A percentile compares a stretch with the other conserved stretches of the same genome.
Conservation (phyloP, 2,113 vertebrate genomes). For the Lipotes vexillifer region DNA sequence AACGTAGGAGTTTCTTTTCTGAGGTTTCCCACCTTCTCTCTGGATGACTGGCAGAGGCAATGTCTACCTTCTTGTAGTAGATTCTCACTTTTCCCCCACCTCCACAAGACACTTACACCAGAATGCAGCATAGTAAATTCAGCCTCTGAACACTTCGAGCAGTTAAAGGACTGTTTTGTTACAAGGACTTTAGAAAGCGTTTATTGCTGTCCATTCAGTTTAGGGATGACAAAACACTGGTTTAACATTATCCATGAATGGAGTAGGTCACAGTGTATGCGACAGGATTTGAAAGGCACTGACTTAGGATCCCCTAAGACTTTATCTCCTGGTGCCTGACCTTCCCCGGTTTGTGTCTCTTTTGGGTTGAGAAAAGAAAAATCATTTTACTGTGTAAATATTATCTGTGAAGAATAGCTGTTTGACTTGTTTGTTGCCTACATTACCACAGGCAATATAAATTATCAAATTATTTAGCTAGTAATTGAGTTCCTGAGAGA, state of each 20-base stretch:
- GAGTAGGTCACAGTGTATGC: not conserved
- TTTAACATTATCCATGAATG: not conserved
- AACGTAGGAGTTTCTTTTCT: no score
- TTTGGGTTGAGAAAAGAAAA: not conserved
- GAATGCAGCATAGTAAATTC: not conserved
- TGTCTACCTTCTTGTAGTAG: not conserved
- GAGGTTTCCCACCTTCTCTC: not conserved
- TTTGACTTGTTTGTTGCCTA: not conserved
- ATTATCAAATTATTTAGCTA: not conserved
- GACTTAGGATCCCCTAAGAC: not conserved
- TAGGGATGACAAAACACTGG: not conserved
- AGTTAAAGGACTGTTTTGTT: not conserved
- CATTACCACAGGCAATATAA: no score
- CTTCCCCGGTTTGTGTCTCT: not conserved
- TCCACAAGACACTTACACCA: not conserved
- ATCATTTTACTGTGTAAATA: not conserved
- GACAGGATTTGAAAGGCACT: not conserved
- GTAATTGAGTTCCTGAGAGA: not conserved
- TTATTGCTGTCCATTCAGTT: not conserved
- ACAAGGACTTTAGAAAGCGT: not conserved
- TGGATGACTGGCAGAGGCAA: not conserved
- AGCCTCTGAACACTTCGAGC: not conserved
- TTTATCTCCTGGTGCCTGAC: not conserved
- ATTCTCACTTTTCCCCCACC: not conserved
- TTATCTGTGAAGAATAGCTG: not conserved